Conservation (phyloP, 2,113 vertebrate genomes). For the Astatotilapia flaviijosephi region DNA sequence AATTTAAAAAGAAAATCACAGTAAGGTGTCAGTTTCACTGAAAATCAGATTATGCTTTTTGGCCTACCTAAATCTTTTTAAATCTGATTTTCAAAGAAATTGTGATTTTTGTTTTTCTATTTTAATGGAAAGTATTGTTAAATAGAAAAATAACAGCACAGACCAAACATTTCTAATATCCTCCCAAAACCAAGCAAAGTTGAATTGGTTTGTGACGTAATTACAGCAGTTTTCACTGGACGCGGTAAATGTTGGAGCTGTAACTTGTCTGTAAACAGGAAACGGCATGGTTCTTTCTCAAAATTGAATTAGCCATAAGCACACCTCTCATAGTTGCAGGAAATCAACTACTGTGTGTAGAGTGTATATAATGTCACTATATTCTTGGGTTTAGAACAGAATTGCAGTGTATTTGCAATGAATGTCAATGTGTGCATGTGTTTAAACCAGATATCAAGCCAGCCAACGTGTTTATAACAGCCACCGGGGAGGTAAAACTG, state of each 20-base stretch:
- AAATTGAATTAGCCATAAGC: not conserved
- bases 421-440: not conserved
- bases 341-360: not conserved
- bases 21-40: not conserved
- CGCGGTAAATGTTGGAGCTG: not conserved
- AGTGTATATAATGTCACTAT: not conserved
- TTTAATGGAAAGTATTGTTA: not conserved
- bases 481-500: slow-evolving; percentile 91
- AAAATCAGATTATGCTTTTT: not conserved
- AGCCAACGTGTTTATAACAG: slow-evolving; percentile 95
- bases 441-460: slow-evolving; percentile 85
- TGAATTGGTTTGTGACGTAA: not conserved
- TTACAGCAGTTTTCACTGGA: not conserved
- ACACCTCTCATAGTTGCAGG: not conserved
- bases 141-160: not conserved
- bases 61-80: not conserved
- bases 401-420: not conserved
- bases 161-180: not conserved
- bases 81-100: not conserved
- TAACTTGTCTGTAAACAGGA: not conserved
- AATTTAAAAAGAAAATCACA: not conserved
- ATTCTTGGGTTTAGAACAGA: not conserved
- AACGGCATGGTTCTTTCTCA: not conserved
- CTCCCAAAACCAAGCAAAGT: not conserved
- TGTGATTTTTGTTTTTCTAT: not conserved